Evolutionary conservation across 1,140 invertebrate genomes (phyloP).

Genomic region (Gonatopus flavifemur): DNA sequence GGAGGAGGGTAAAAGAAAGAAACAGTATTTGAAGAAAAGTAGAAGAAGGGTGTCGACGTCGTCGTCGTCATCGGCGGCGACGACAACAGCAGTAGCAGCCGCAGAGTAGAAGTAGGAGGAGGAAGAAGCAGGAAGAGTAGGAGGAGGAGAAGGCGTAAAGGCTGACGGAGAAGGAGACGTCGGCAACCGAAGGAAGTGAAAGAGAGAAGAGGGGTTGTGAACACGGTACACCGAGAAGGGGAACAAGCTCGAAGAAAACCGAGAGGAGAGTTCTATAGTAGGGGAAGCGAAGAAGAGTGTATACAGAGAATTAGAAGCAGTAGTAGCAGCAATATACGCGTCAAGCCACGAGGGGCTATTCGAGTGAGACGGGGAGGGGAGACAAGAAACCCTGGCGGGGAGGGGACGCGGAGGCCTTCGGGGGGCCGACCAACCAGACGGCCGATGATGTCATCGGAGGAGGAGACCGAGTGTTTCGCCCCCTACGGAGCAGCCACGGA

Average conservation of each 20-base stretch:
- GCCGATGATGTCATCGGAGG: conserved; percentile 94
- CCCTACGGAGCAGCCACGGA: conserved; percentile 74
- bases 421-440: conserved; percentile 60
- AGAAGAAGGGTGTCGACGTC: conserved; percentile 32
- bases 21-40: conserved; percentile 13
- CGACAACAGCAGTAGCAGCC: neutral
- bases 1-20: conserved; percentile 16
- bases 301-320: conserved; percentile 33
- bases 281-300: conserved; percentile 28
- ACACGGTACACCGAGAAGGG: conserved; percentile 23
- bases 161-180: conserved; percentile 22
- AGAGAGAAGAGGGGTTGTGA: conserved; percentile 18
- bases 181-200: conserved; percentile 27
- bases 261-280: conserved; percentile 28
- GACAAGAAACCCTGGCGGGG: conserved; percentile 58
- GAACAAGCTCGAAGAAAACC: conserved; percentile 27
- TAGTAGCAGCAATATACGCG: conserved; percentile 43
- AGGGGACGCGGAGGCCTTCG: conserved; percentile 58
- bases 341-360: conserved; percentile 56
- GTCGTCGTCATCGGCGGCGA: conserved; percentile 26
- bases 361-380: conserved; percentile 55
- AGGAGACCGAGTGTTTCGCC: conserved; percentile 86
- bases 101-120: conserved; percentile 13
- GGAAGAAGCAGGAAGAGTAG: conserved; percentile 12
- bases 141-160: conserved; percentile 12